Conservation (phyloP, 2,888 invertebrate species). For the Tinea semifulvella region DNA sequence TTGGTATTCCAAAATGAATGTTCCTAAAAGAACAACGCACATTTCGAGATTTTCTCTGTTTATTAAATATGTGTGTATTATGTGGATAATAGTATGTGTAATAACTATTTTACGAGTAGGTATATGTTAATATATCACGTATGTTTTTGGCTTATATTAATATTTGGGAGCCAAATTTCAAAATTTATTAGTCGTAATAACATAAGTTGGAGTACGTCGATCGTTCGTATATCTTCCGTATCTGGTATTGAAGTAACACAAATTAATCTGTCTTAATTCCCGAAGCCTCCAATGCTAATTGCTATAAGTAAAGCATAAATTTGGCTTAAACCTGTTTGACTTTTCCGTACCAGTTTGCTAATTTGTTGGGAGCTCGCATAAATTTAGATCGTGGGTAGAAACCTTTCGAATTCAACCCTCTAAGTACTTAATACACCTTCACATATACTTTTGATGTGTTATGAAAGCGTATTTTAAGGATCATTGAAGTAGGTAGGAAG, state of each 20-base stretch:
- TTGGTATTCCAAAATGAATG: too few relatives aligned
- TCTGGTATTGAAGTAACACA: constrained; percentile 10
- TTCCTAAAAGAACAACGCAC: too few relatives aligned
- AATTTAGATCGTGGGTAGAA: constrained; percentile 7
- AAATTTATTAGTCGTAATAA: too few relatives aligned
- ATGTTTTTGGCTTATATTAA: too few relatives aligned
- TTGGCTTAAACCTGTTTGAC: constrained; percentile 14
- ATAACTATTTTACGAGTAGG: too few relatives aligned
- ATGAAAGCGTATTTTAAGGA: constrained; percentile 1
- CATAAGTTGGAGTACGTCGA: not conserved
- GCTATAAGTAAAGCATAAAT: constrained; percentile 14
- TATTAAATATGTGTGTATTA: too few relatives aligned
- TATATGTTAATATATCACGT: too few relatives aligned
- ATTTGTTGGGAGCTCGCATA: constrained; percentile 11
- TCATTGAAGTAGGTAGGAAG: not conserved
- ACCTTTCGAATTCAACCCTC: constrained; percentile 6
- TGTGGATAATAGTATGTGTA: too few relatives aligned
- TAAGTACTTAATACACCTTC: constrained; percentile 9
- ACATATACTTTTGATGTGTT: constrained; percentile 10
- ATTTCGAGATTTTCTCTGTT: too few relatives aligned
- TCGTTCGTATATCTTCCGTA: constrained; percentile 6
- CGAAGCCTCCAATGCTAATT: constrained; percentile 12
- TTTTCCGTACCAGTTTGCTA: constrained; percentile 14
- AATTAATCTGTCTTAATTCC: constrained; percentile 12
- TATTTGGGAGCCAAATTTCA: too few relatives aligned